Evolutionary conservation across 2,888 invertebrate species (phyloP).

Genomic region (Exephanes ischioxanthus): DNA sequence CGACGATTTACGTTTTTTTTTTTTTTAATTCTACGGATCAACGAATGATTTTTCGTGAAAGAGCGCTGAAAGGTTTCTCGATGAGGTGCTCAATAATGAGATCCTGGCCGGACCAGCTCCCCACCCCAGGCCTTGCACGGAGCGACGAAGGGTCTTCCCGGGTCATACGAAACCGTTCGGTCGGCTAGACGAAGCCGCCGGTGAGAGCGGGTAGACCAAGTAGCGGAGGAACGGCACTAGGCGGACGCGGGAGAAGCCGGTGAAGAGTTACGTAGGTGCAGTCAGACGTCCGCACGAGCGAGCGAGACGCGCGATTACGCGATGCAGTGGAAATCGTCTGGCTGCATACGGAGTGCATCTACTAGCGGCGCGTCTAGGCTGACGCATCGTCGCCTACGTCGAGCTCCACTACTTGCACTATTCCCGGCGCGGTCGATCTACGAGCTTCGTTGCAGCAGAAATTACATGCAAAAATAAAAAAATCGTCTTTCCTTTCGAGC

Average conservation of each 20-base stretch:
- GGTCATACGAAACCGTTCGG: constrained; percentile 24
- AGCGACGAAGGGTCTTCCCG: constrained; percentile 1
- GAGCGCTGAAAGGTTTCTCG: neutral
- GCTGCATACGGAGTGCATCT: constrained; percentile 61
- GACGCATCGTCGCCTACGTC: constrained; percentile 35
- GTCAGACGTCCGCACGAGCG: constrained; percentile 46
- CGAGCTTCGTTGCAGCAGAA: neutral
- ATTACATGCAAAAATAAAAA: neutral
- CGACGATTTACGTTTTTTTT: constrained; percentile 13
- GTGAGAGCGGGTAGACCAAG: constrained; percentile 66
- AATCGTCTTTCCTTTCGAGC: neutral
- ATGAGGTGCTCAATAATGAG: neutral
- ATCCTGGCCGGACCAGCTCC: neutral
- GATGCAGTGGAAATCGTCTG: constrained; percentile 53
- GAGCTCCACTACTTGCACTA: constrained; percentile 49
- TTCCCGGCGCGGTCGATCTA: neutral
- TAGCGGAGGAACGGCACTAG: constrained; percentile 79
- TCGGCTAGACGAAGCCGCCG: constrained; percentile 20
- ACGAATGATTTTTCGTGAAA: constrained; percentile 6
- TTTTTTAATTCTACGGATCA: neutral
- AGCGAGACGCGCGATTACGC: constrained; percentile 39
- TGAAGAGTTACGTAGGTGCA: constrained; percentile 46
- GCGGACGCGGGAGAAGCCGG: constrained; percentile 71
- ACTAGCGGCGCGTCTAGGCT: constrained; percentile 59
- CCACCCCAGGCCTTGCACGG: neutral